Percentiles rank a stretch among this genome's conserved stretches.
These are phyloP conservation scores for Eulemur rubriventer DNA, from an alignment of 2,797 vertebrate species.

Conservation along the genomic window DNA sequence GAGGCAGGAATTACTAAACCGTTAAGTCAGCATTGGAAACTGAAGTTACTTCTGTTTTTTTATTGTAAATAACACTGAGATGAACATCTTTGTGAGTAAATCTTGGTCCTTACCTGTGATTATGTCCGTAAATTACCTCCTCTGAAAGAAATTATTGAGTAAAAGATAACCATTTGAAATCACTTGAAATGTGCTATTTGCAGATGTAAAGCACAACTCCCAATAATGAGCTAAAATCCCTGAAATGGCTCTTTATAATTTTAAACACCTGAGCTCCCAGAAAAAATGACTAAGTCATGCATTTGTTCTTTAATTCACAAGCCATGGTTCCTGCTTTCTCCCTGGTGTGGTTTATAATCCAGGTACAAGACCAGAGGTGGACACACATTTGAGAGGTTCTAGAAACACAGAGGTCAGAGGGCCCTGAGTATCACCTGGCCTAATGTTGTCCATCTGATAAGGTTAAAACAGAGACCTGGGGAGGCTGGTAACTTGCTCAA, in stretches of 20 bases:
- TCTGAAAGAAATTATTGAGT: background rate
- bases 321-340: background rate
- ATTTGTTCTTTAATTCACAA: background rate
- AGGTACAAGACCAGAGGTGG: background rate
- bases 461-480: too few relatives aligned
- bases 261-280: background rate
- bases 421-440: background rate
- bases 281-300: background rate
- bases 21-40: background rate
- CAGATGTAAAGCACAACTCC: background rate
- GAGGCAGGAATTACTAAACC: background rate
- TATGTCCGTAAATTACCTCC: background rate
- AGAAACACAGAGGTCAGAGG: background rate
- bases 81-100: background rate
- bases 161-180: background rate
- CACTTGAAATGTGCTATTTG: background rate
- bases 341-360: background rate
- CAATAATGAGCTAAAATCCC: background rate
- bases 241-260: background rate
- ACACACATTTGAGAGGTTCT: background rate
- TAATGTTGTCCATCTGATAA: background rate
- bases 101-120: background rate
- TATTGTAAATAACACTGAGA: background rate
- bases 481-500: background rate
- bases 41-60: background rate